Conservation (phyloP, 2,113 vertebrate genomes). For the Pardalotus punctatus region DNA sequence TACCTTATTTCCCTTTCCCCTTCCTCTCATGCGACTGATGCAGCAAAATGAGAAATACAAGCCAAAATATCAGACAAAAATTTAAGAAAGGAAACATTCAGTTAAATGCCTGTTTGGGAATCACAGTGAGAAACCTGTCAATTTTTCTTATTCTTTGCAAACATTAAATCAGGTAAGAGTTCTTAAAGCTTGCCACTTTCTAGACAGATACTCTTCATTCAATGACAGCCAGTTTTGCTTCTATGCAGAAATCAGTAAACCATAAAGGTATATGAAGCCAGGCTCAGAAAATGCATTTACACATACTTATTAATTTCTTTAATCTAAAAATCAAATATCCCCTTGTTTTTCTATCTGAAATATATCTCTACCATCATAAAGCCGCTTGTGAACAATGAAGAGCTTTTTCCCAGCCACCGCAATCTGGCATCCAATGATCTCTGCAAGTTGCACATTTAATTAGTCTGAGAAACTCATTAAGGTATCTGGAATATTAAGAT, state of each 20-base stretch:
- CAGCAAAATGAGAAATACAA: background rate
- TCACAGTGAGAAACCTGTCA: background rate
- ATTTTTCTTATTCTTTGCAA: background rate
- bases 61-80: background rate
- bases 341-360: background rate
- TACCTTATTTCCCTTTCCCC: background rate
- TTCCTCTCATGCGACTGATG: background rate
- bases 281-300: background rate
- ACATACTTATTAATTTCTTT: background rate
- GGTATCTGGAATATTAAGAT: slow-evolving; percentile 50
- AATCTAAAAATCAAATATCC: background rate
- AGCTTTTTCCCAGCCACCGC: background rate
- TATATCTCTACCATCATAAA: background rate
- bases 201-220: background rate
- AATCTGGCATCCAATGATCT: slow-evolving; percentile 36
- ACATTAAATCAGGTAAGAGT: background rate
- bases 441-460: slow-evolving; percentile 55
- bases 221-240: background rate
- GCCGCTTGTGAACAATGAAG: background rate
- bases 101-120: background rate
- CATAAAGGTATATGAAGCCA: background rate
- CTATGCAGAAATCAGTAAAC: background rate
- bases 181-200: background rate
- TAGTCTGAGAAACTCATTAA: slow-evolving; percentile 56
- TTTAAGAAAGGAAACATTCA: background rate